Evolutionary conservation across 2,888 invertebrate species (phyloP), one percentile per base, ranked within the genome.

Genomic region (Tetrapedia diversipes): DNA sequence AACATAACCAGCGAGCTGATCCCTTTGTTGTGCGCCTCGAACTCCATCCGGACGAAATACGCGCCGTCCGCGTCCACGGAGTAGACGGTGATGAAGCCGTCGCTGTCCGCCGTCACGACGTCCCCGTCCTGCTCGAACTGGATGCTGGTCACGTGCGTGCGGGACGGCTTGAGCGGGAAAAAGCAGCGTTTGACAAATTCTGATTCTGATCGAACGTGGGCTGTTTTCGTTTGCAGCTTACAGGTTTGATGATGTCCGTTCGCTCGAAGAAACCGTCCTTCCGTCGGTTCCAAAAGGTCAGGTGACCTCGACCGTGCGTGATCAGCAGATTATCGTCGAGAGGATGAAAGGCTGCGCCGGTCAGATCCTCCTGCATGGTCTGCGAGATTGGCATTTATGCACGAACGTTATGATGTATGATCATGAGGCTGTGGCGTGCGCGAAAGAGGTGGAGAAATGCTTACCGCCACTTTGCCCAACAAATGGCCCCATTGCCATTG

Each of bases 401-500:
- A 4, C n/a, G n/a, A 14, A 53, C 22, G 10, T 29, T 37, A 37
- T 7, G 8, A 32, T 32, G 3, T 34, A 60, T 27, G 24, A 51
- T 49, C 27, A 63, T 51, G 34, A 49, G 10, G 6, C 11, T 16
- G 16, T 8, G 14, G 45, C 37, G 11, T 24, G 29, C 8, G 4
- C 10, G 10, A 34, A 37, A 16, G 4, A 8, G 19, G 10, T 27
- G 14, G 16, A 45, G 24, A n/a, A 16, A 22, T 51, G 94, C 96
- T 95, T 93, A 98, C 98, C 82, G 97, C 97, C 63, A 98, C 97
- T 95, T 97, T 97, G 70, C 98, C 98, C 10, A 98, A 94, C n/a
- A 98, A 93, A 92, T 97, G 96, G 63, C 97, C 97, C 95, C 97
- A 97, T 88, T 97, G 97, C 98, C 98, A 98, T 87, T 98, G 97